These are phyloP conservation scores for Ophonus ardosiacus DNA, from an alignment of 2,888 invertebrate species.

Conservation along the genomic window DNA sequence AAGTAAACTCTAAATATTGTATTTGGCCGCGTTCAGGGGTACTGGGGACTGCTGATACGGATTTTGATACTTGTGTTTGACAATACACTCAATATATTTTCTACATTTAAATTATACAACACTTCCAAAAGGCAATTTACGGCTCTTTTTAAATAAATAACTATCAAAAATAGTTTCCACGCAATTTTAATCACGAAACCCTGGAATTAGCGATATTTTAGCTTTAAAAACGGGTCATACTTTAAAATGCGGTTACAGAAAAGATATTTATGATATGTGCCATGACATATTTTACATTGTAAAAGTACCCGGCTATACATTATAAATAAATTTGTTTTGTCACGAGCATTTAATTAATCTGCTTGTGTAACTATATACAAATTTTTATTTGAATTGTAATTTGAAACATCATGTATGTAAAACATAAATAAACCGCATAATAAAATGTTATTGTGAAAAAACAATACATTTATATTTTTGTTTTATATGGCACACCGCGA, in stretches of 20 bases:
- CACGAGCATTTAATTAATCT: conserved; percentile 3
- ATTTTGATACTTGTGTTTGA: too few species aligned
- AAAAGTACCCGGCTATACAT: not conserved
- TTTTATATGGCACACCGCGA: conserved; percentile 17
- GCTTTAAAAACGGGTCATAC: too few species aligned
- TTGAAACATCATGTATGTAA: conserved; percentile 12
- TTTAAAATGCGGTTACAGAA: not conserved
- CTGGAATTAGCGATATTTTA: too few species aligned
- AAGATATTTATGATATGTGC: not conserved
- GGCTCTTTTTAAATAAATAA: too few species aligned
- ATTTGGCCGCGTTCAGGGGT: too few species aligned
- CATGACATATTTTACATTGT: not conserved
- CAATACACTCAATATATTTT: too few species aligned
- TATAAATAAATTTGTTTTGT: conserved; percentile 1
- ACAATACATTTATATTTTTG: conserved; percentile 35
- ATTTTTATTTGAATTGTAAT: conserved; percentile 14
- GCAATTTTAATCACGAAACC: too few species aligned
- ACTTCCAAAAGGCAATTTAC: too few species aligned
- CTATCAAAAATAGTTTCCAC: too few species aligned
- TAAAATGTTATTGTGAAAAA: conserved; percentile 47
- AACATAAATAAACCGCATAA: conserved; percentile 34
- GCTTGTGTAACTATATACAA: conserved; percentile 28
- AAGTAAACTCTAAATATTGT: too few species aligned
- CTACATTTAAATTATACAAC: too few species aligned
- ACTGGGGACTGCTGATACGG: too few species aligned